Evolutionary conservation across 2,888 invertebrate genomes (phyloP).

Genomic region (Blastobasis lacticolella): DNA sequence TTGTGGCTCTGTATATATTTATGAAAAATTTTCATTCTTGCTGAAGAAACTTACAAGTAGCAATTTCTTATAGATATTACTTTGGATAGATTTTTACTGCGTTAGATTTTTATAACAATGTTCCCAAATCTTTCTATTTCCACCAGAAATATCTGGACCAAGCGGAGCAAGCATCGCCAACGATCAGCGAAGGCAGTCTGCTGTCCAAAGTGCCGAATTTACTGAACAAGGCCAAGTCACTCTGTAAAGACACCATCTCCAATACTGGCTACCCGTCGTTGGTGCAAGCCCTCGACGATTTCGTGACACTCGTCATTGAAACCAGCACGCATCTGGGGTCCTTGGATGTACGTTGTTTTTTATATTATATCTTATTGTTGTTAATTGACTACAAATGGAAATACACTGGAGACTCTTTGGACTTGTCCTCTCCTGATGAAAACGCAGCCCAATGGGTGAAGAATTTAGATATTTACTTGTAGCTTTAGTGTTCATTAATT

Average conservation of each 20-base stretch:
- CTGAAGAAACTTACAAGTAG: no score
- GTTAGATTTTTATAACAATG: no score
- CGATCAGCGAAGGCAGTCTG: slow-evolving; percentile 41
- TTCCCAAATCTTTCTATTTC: slow-evolving; percentile 3
- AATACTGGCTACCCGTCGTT: slow-evolving; percentile 74
- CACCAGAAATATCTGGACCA: slow-evolving; percentile 59
- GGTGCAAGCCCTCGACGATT: slow-evolving; percentile 77
- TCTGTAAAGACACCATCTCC: slow-evolving; percentile 78
- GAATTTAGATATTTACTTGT: no score
- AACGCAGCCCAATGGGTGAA: no score
- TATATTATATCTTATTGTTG: neutral
- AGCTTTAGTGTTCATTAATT: no score
- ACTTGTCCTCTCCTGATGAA: no score
- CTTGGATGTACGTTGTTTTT: slow-evolving; percentile 69
- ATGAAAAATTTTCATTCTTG: no score
- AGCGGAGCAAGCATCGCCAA: slow-evolving; percentile 36
- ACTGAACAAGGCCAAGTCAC: slow-evolving; percentile 75
- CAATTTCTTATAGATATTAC: no score
- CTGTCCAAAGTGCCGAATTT: slow-evolving; percentile 52
- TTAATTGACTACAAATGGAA: no score
- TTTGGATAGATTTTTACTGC: no score
- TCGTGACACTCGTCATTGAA: slow-evolving; percentile 79
- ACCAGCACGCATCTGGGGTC: slow-evolving; percentile 79
- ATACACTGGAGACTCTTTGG: no score
- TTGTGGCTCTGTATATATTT: no score